Percentiles rank a stretch among this genome's conserved stretches.
phyloP scores from a whole-genome alignment of 1,140 invertebrate genomes.

The Heliothis subflexa region DNA sequence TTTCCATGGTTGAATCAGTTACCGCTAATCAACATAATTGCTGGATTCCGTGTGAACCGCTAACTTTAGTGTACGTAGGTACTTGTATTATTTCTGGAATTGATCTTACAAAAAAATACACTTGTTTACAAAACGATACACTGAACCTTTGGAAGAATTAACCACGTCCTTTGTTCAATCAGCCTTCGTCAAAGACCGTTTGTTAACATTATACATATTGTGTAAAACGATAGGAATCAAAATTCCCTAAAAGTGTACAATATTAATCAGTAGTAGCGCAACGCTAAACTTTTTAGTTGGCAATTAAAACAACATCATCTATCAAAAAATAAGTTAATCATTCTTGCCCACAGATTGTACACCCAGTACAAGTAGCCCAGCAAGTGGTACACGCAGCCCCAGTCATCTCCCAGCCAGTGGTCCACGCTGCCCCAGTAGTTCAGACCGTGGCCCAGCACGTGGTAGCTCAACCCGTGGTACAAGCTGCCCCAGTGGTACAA shows the following conservation, averaged over 20 bases:
- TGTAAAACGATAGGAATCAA: no score
- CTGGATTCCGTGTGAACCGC: constrained; percentile 21
- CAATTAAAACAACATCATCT: no score
- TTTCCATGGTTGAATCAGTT: background rate
- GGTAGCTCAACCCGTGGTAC: constrained; percentile 61
- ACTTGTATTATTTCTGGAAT: background rate
- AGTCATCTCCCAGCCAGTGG: constrained; percentile 59
- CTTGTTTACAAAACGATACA: no score
- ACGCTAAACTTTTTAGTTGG: background rate
- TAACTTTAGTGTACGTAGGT: background rate
- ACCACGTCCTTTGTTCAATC: no score
- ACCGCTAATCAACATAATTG: constrained; percentile 16
- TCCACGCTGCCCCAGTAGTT: constrained; percentile 65
- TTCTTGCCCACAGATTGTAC: constrained; percentile 6
- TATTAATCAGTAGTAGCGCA: no score
- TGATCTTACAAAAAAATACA: background rate
- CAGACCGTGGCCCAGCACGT: constrained; percentile 56
- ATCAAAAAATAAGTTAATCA: no score
- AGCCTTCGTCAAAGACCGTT: no score
- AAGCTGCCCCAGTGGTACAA: constrained; percentile 59
- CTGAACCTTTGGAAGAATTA: no score
- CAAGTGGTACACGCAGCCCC: constrained; percentile 56
- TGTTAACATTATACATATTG: no score
- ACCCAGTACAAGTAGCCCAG: constrained; percentile 42
- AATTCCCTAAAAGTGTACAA: no score